Conservation (phyloP, 2,888 invertebrate species). For the Cactoblastis cactorum region DNA sequence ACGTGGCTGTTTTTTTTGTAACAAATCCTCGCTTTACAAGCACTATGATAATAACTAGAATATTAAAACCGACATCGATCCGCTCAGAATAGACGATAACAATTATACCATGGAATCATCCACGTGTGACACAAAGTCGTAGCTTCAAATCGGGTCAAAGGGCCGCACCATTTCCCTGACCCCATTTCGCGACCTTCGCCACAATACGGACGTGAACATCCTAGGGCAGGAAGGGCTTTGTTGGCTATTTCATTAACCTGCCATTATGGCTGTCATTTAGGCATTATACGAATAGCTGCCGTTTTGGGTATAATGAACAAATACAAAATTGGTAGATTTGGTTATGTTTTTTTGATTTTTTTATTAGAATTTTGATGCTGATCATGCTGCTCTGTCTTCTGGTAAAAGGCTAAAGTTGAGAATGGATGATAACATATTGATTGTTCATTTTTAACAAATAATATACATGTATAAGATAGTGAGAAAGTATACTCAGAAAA, state of each 20-base stretch:
- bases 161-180: slow-evolving; percentile 9
- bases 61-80: not conserved
- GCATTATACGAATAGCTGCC: not conserved
- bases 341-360: not conserved
- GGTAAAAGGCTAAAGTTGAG: too few relatives aligned
- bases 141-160: slow-evolving; percentile 10
- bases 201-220: slow-evolving; percentile 1
- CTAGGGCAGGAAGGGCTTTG: not conserved
- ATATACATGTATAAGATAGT: too few relatives aligned
- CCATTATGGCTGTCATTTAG: not conserved
- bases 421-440: too few relatives aligned
- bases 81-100: not conserved
- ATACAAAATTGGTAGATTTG: not conserved
- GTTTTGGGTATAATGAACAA: not conserved
- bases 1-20: not conserved
- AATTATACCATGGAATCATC: not conserved
- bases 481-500: too few relatives aligned
- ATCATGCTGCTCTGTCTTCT: too few relatives aligned
- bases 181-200: slow-evolving; percentile 9
- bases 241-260: slow-evolving; percentile 3
- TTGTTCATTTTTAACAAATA: too few relatives aligned
- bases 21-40: too few relatives aligned
- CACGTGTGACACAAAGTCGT: slow-evolving; percentile 9
- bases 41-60: not conserved
- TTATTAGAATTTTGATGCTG: not conserved